phyloP scores from a whole-genome alignment of 2,888 invertebrate species.

The Malacosoma neustria region DNA sequence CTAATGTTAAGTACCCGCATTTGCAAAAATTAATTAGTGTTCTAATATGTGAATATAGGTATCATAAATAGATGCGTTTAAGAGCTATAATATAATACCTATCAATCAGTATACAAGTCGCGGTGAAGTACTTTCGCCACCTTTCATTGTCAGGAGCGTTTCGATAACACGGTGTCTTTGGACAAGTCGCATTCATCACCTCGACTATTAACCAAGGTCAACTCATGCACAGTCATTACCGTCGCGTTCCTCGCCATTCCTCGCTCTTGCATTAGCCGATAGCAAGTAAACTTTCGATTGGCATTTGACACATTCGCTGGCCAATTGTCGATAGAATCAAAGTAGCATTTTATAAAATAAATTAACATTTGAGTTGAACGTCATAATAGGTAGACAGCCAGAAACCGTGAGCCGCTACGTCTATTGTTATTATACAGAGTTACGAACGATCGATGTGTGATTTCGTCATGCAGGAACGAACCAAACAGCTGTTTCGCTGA shows the following conservation, averaged over 20 bases:
- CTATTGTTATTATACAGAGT: conserved; percentile 36
- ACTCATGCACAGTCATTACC: no score
- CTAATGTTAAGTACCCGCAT: no score
- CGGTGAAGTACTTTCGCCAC: conserved; percentile 54
- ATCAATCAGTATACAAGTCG: conserved; percentile 36
- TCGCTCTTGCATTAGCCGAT: conserved; percentile 19
- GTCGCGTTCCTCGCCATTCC: conserved; percentile 22
- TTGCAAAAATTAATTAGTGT: no score
- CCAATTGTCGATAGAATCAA: not conserved
- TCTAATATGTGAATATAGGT: no score
- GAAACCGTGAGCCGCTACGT: conserved; percentile 15
- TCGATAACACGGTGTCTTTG: conserved; percentile 24
- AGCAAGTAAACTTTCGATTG: conserved; percentile 30
- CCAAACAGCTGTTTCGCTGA: conserved; percentile 50
- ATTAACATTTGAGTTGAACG: conserved; percentile 24
- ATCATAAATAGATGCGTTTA: no score
- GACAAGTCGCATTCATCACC: conserved; percentile 35
- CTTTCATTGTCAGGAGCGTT: conserved; percentile 57
- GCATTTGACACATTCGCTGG: conserved; percentile 20
- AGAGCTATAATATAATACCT: not conserved
- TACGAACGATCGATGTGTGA: conserved; percentile 27
- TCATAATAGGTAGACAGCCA: conserved; percentile 29
- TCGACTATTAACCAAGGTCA: conserved; percentile 38
- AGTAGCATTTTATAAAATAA: not conserved
- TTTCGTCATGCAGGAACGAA: conserved; percentile 33